phyloP scores from a whole-genome alignment of 1,140 invertebrate species.

The Aphidius gifuensis region DNA sequence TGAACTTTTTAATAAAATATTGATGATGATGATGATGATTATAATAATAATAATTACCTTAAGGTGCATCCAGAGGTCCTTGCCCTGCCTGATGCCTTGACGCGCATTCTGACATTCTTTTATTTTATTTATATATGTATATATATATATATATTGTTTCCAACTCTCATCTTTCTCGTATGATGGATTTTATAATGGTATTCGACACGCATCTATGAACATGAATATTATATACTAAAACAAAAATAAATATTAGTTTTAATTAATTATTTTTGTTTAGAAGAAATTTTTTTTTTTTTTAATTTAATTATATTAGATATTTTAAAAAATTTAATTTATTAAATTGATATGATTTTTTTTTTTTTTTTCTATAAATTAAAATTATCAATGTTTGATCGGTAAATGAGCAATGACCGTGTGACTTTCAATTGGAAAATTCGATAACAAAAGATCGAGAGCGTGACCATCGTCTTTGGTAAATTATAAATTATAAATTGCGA shows the following conservation, averaged over 20 bases:
- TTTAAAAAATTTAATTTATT: background rate
- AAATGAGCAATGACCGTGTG: background rate
- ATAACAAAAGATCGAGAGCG: slow-evolving; percentile 20
- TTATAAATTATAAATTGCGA: background rate
- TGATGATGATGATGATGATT: background rate
- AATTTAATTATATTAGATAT: slow-evolving; percentile 12
- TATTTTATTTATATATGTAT: too few relatives aligned
- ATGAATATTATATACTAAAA: too few relatives aligned
- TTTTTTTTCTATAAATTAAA: too few relatives aligned
- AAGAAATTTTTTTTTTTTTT: background rate
- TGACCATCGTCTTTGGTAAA: background rate
- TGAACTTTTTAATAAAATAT: background rate
- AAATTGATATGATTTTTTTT: background rate
- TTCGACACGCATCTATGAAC: too few relatives aligned
- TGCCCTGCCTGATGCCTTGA: slow-evolving; percentile 1
- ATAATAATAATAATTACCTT: background rate
- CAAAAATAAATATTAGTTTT: too few relatives aligned
- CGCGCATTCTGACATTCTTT: too few relatives aligned
- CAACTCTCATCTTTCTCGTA: too few relatives aligned
- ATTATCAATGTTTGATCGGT: too few relatives aligned
- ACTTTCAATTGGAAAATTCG: background rate
- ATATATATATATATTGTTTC: too few relatives aligned
- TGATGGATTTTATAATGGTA: too few relatives aligned
- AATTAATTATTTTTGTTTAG: too few relatives aligned
- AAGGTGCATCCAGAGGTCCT: slow-evolving; percentile 14